Conservation (phyloP, 2,797 vertebrate genomes). For the Sebastolobus alascanus region DNA sequence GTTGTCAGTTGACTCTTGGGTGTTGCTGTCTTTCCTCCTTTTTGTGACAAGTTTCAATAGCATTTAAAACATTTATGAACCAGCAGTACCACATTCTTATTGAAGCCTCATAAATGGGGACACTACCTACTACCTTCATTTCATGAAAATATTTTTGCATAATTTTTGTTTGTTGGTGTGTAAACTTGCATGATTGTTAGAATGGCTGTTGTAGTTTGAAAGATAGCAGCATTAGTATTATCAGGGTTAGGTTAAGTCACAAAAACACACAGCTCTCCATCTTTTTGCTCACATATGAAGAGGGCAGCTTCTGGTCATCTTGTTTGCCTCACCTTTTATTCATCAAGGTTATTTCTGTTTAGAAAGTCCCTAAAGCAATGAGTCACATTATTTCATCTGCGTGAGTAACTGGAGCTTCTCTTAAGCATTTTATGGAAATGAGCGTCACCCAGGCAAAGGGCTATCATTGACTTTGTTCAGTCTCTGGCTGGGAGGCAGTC, state of each 20-base stretch:
- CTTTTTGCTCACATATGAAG: conserved; percentile 12
- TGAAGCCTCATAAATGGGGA: conserved; percentile 21
- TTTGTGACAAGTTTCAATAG: conserved; percentile 28
- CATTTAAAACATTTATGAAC: conserved; percentile 31
- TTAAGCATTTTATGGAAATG: conserved; percentile 75
- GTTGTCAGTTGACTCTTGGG: conserved; percentile 53
- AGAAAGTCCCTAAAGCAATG: conserved; percentile 58
- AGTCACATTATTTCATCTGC: conserved; percentile 68
- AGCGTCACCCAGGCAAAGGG: conserved; percentile 59
- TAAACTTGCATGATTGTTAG: neutral
- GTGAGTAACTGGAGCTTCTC: conserved; percentile 68
- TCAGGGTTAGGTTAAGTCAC: neutral
- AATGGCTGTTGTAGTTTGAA: conserved; percentile 7
- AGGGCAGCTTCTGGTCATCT: conserved; percentile 23
- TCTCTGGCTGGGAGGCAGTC: conserved; percentile 60
- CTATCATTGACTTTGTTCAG: conserved; percentile 73
- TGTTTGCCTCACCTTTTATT: conserved; percentile 64
- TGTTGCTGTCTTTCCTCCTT: conserved; percentile 24
- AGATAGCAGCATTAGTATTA: neutral
- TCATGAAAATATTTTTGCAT: conserved; percentile 3
- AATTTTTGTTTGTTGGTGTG: neutral
- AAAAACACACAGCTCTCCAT: neutral
- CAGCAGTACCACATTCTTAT: neutral
- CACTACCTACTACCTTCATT: neutral
- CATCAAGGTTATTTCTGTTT: conserved; percentile 65